Base-by-base conservation (phyloP, 2,888 invertebrate species). In the Stegana nigrithorax region DNA sequence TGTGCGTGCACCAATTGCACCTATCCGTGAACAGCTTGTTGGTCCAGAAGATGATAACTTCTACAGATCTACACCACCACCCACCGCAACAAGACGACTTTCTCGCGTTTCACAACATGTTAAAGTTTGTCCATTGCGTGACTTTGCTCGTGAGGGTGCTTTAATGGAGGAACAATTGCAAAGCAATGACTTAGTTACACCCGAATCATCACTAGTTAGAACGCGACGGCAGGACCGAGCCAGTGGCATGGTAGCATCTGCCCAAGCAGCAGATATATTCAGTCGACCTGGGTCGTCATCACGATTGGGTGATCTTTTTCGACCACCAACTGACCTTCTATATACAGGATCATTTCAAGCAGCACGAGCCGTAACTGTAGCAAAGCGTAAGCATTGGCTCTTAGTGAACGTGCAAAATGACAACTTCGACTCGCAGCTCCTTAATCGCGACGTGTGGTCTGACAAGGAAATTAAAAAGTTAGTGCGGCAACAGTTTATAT, bases 391-490 rank as follows among this genome's bases (percentile, higher is more conserved):
- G 71, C 88, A 88, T 62, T 92, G 92, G 92, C 78, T 92, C 23
- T 84, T 92, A 71, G 90, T 92, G 0, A 92, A 92, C 79, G 87
- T 92, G 7, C 92, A 92, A 80, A 89, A 91, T 81, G 88, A 89
- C 23, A 87, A 88, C 70, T 92, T 92, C 79, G 85, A 89, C 21
- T 92, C 91, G 69, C 91, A 92, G 83, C 87, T 89, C 8, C 84
- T 92, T 51, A 91, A 92, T 83, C 86, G 91, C 47, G 92, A 92
- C 78, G 88, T 92, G 1, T 92, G 92, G 92, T 88, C 91, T 12
- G 88, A 89, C 69, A 81, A 83, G 45, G 87, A 88, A 61, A 88
- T 92, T 5, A 88, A 89, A 65, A 87, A 87, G 60, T 83, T 92
- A 62, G 85, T 92, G 21, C 87, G 88, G 51, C 87, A 89, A 60